Evolutionary conservation across 2,888 invertebrate species (phyloP).

Genomic region (Drosophila recens): DNA sequence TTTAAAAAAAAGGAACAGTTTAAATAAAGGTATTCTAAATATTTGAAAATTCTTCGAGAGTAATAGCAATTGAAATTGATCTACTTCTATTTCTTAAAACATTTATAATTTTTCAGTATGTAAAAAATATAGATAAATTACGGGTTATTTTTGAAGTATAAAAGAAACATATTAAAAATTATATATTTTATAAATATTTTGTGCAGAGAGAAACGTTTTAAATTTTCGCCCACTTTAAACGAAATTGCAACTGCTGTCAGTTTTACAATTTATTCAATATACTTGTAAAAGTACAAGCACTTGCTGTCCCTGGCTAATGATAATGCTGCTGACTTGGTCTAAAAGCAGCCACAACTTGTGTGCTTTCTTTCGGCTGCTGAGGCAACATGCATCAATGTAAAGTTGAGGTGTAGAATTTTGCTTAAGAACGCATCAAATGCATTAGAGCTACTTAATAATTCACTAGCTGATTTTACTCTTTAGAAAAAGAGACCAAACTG

Average conservation of each 20-base stretch:
- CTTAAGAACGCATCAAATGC: constrained; percentile 73
- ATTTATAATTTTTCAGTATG: background rate
- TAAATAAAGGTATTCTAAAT: background rate
- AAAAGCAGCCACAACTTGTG: constrained; percentile 66
- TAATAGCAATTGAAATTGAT: background rate
- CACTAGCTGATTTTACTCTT: constrained; percentile 50
- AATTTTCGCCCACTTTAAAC: no score
- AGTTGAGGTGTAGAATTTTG: constrained; percentile 47
- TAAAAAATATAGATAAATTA: no score
- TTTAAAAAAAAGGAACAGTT: background rate
- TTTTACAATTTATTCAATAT: no score
- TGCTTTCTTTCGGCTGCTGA: constrained; percentile 21
- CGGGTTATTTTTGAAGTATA: no score
- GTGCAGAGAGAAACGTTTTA: no score
- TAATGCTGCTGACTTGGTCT: constrained; percentile 29
- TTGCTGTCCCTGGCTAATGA: constrained; percentile 13
- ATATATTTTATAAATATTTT: no score
- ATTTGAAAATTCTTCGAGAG: no score
- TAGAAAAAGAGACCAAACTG: constrained; percentile 11
- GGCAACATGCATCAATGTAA: constrained; percentile 54
- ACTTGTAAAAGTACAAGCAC: background rate
- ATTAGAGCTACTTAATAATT: constrained; percentile 74
- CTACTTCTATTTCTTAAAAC: background rate
- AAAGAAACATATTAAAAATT: no score
- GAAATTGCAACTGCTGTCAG: background rate